These are phyloP conservation scores for Colinus virginianus DNA, from an alignment of 2,113 vertebrate genomes.

Conservation along the genomic window DNA sequence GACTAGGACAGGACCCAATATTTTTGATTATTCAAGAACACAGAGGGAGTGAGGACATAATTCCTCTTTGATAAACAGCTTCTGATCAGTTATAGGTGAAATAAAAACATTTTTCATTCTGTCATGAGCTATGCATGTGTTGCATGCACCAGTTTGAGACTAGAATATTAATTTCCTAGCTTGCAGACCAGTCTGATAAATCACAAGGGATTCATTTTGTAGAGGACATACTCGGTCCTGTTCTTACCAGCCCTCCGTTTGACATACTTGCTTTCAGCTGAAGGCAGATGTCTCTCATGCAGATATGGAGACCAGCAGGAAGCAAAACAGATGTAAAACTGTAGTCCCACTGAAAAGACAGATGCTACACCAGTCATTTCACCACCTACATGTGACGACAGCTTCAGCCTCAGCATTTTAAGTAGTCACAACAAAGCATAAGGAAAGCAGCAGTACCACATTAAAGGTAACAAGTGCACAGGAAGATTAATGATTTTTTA, in stretches of 20 bases:
- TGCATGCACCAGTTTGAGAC: not conserved
- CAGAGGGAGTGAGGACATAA: not conserved
- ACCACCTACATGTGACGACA: slow-evolving; percentile 21
- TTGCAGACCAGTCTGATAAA: slow-evolving; percentile 13
- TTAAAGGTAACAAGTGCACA: not conserved
- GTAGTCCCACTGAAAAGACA: slow-evolving; percentile 28
- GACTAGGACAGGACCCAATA: not conserved
- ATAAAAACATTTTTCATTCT: not conserved
- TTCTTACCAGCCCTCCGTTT: slow-evolving; percentile 1
- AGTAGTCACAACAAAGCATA: not conserved
- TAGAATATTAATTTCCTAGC: not conserved
- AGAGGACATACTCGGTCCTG: not conserved
- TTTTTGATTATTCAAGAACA: not conserved
- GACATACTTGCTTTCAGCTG: not conserved
- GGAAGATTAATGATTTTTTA: not conserved
- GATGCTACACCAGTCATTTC: slow-evolving; percentile 44
- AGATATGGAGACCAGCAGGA: slow-evolving; percentile 19
- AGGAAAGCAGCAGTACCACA: not conserved
- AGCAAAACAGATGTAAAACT: not conserved
- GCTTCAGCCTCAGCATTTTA: slow-evolving; percentile 10
- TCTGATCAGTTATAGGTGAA: not conserved
- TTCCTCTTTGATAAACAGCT: not conserved
- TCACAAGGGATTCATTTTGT: not conserved
- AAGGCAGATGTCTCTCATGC: slow-evolving; percentile 20
- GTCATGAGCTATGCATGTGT: not conserved